These are phyloP conservation scores for Spinus olivaceus DNA, from an alignment of 2,797 vertebrate genomes.

Conservation along the genomic window DNA sequence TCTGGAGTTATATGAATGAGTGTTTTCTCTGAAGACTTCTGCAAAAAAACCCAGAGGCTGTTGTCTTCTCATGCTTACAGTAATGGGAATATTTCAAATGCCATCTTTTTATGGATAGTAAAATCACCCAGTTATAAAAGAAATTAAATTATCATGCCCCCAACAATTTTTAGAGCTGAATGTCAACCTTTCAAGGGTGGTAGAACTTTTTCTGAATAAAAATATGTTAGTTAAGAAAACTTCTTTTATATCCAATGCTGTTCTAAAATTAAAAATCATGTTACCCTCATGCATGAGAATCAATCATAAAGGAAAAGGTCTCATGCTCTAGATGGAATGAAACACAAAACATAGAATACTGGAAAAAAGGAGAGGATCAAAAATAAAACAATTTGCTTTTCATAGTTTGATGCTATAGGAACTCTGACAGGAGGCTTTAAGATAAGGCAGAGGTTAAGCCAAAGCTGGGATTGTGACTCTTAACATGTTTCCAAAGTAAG, in stretches of 20 bases:
- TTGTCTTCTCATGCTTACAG: not conserved
- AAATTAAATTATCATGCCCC: not conserved
- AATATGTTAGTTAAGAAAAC: not conserved
- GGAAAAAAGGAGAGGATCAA: not conserved
- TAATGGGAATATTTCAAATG: not conserved
- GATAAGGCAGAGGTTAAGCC: constrained; percentile 9
- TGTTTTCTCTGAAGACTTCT: not conserved
- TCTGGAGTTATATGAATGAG: not conserved
- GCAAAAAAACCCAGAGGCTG: not conserved
- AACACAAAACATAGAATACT: not conserved
- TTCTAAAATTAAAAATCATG: not conserved
- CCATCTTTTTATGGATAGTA: not conserved
- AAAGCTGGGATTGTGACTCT: not conserved
- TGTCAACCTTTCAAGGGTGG: not conserved
- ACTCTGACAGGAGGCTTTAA: not conserved
- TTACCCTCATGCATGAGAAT: not conserved
- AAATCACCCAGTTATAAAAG: not conserved
- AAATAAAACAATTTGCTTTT: not conserved
- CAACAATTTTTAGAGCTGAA: not conserved
- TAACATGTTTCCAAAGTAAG: not conserved
- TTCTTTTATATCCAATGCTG: not conserved
- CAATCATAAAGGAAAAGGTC: not conserved
- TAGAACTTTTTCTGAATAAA: not conserved
- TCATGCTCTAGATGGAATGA: not conserved
- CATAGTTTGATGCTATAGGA: not conserved